Evolutionary conservation across 2,888 invertebrate species (phyloP), one percentile per base, ranked within the genome.

Genomic region (Clunio marinus): DNA sequence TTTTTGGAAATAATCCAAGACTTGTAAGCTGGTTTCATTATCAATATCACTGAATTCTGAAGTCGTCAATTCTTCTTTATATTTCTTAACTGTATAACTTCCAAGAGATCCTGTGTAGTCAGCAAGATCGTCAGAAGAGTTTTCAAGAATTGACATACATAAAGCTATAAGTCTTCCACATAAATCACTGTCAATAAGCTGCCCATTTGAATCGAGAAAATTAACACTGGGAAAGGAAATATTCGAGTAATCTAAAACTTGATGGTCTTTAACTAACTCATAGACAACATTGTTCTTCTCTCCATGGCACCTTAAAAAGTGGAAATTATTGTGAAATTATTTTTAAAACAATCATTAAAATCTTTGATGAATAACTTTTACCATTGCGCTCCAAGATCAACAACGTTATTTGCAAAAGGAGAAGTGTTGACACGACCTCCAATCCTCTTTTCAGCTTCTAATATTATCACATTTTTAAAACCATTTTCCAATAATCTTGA

Each of bases 401-500:
- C 15, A 25, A 17, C 15, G 10, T 15, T 46, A 20, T 77, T 74
- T 80, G 81, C 80, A 72, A 81, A 80, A 55, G 75, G 71, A 25
- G 74, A 72, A 1, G 81, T 80, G 60, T 77, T 72, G 68, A 82
- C 74, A 71, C 83, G 74, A 3, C 83, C 83, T 22, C 83, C 83
- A 60, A 83, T 77, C 55, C 82, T 75, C 71, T 78, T 72, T 74
- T 80, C 79, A 37, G 77, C 80, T 75, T 79, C 85, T 70, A 80
- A 75, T 70, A 86, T 77, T 4, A 75, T 78, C 3, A 86, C 72
- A 73, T 83, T 77, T 32, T 74, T 73, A 8, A 81, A 74, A n/a
- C 80, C 80, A 71, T 76, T 77, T 72, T 81, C 76, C 2, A 80
- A 70, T 7, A 85, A 74, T 70, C 76, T 77, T 7, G 78, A 75